Conservation (phyloP, 2,113 vertebrate genomes). For the Mastomys natalensis region DNA sequence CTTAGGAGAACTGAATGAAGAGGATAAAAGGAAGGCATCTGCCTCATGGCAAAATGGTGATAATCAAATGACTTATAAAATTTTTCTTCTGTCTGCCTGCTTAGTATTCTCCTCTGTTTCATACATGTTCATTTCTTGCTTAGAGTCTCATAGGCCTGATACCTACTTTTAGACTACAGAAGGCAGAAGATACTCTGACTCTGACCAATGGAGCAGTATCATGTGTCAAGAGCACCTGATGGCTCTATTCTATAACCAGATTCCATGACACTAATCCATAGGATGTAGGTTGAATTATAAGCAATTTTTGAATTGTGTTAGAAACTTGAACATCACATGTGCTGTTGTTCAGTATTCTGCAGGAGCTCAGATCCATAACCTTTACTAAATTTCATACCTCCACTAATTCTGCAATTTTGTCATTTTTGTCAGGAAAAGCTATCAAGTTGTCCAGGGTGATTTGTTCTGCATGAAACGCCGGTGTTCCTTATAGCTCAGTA, state of each 20-base stretch:
- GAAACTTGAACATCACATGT: slow-evolving; percentile 6
- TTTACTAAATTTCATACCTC: slow-evolving; percentile 48
- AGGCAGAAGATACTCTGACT: background rate
- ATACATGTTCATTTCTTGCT: background rate
- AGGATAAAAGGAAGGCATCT: background rate
- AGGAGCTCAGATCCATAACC: slow-evolving; percentile 56
- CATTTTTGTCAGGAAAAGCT: slow-evolving; percentile 79
- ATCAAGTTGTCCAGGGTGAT: slow-evolving; percentile 76
- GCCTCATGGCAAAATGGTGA: background rate
- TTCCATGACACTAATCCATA: background rate
- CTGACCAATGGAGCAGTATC: background rate
- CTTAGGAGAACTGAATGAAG: background rate
- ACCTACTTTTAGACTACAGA: background rate
- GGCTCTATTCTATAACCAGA: slow-evolving; percentile 25
- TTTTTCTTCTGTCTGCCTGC: background rate
- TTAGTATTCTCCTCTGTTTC: background rate
- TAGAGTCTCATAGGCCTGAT: background rate
- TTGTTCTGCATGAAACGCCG: slow-evolving; percentile 66
- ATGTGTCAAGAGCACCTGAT: background rate
- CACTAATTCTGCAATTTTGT: slow-evolving; percentile 68
- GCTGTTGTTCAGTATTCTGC: slow-evolving; percentile 47
- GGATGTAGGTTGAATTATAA: background rate
- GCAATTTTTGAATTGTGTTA: slow-evolving; percentile 57
- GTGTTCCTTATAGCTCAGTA: slow-evolving; percentile 46
- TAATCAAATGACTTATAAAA: background rate